phyloP scores from a whole-genome alignment of 1,140 invertebrate species.

The Patella vulgata region DNA sequence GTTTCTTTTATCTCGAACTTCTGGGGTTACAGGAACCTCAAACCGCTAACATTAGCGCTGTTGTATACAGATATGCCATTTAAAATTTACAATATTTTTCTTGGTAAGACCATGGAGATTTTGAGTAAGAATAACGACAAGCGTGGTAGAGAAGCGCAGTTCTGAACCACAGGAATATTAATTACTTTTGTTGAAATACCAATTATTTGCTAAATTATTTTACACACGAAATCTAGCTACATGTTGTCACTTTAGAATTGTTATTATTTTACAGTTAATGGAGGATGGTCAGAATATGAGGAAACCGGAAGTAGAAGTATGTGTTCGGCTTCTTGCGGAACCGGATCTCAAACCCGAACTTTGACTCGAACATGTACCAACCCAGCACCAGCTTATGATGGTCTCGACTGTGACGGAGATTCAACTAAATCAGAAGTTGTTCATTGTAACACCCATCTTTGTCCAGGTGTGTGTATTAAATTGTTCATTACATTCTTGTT shows the following conservation, averaged over 20 bases:
- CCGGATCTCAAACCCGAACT: slow-evolving; percentile 14
- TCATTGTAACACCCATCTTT: slow-evolving; percentile 21
- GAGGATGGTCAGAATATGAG: slow-evolving; percentile 25
- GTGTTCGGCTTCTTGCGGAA: slow-evolving; percentile 30
- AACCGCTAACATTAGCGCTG: too few species aligned
- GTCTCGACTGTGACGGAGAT: slow-evolving; percentile 11
- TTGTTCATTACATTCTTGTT: too few species aligned
- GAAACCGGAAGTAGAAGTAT: background rate
- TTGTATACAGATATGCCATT: too few species aligned
- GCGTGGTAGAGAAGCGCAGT: too few species aligned
- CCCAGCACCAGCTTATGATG: slow-evolving; percentile 15
- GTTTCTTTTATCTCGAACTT: too few species aligned
- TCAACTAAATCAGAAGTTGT: background rate
- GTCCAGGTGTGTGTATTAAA: slow-evolving; percentile 30
- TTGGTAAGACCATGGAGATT: too few species aligned
- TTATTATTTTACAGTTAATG: slow-evolving; percentile 30
- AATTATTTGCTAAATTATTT: slow-evolving; percentile 21
- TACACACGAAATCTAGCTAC: background rate
- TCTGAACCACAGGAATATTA: background rate
- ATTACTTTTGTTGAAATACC: slow-evolving; percentile 13
- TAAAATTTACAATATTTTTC: too few species aligned
- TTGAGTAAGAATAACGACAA: too few species aligned
- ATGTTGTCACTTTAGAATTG: background rate
- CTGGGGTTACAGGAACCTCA: too few species aligned
- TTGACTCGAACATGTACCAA: slow-evolving; percentile 24